Conservation (phyloP, 2,888 invertebrate genomes). For the Pristionchus mayeri region DNA sequence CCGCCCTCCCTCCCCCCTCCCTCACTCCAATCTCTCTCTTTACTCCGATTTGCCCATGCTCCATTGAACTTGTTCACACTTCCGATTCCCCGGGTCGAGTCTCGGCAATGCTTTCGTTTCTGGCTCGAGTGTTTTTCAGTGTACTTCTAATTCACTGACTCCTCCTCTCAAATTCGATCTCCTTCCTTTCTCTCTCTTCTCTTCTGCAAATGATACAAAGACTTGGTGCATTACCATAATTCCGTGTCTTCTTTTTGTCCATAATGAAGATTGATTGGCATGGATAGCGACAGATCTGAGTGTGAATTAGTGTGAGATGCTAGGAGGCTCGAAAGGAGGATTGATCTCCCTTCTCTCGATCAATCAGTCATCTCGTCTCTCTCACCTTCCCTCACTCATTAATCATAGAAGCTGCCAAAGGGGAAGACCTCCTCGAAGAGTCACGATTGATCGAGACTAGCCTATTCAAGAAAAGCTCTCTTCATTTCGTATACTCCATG, state of each 20-base stretch:
- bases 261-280: constrained; percentile 6
- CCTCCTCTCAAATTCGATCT: not conserved
- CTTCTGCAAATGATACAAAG: not conserved
- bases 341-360: not conserved
- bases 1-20: not conserved
- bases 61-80: constrained; percentile 34
- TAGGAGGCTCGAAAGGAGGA: not conserved
- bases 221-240: constrained; percentile 2
- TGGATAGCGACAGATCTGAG: not conserved
- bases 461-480: too few relatives aligned
- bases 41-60: not conserved
- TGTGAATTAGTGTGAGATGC: not conserved
- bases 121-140: constrained; percentile 27
- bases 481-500: not conserved
- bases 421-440: too few relatives aligned
- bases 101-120: too few relatives aligned
- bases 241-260: not conserved
- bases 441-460: too few relatives aligned
- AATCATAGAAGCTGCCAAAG: constrained; percentile 17
- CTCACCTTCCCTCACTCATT: constrained; percentile 1
- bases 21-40: not conserved
- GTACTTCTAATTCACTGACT: not conserved
- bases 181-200: not conserved
- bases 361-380: not conserved
- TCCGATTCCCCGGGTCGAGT: not conserved